Evolutionary conservation across 2,888 invertebrate genomes (phyloP), one percentile per base, ranked within the genome.

Genomic region (Agrotis puta): DNA sequence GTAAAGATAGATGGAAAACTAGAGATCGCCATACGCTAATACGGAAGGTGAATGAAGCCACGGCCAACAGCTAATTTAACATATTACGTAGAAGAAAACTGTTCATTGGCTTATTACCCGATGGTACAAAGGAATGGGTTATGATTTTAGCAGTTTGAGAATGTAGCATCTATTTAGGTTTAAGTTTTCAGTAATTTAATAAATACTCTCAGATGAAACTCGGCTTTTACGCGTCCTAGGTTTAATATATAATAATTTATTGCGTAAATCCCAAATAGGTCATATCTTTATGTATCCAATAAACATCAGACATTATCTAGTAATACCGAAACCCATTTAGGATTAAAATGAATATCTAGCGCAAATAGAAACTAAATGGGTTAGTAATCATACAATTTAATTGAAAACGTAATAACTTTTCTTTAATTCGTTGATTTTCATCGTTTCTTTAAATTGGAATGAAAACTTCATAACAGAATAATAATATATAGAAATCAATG

Each of bases 191-290:
- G 9, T 9, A 7, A 33, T 9, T 9, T 33, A 33, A 33, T 33
- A 33, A 33, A 9, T 27, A 27, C 0, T 39, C 43, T 59, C 2
- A 33, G 22, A 45, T 45, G 14, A 70, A 18, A 59, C 56, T 53
- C 45, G 20, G 24, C 64, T 61, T 50, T 64, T 50, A 67, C 56
- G n/a, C 18, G 50, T 50, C 5, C 47, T 22, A 39, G 69, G 18
- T 47, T 64, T 67, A 79, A 74, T 70, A n/a, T 18, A 76, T 62
- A 27, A 72, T 62, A 68, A 77, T 76, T 63, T 68, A 79, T 80
- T 58, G 64, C 45, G 4, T 64, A 57, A 51, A 22, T 13, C 33
- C 13, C 1, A 43, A 62, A 58, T 39, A 65, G 51, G 51, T 67
- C 50, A 50, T 65, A 58, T 45, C 24, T 48, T 50, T 18, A 6